Evolutionary conservation across 2,113 vertebrate genomes (phyloP).

Genomic region (Puntigrus tetrazona): DNA sequence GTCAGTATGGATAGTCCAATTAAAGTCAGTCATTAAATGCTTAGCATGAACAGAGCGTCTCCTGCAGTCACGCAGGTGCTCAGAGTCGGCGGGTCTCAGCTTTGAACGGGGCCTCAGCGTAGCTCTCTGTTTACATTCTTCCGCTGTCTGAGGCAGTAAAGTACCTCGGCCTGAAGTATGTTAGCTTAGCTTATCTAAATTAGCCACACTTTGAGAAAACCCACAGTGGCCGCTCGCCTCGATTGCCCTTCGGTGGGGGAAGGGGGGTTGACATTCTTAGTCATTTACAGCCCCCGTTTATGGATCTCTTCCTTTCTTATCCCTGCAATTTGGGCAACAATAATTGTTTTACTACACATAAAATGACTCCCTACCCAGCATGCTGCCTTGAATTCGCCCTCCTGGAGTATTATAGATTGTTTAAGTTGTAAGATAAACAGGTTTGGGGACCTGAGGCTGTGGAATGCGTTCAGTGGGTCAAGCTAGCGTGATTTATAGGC

Average conservation of each 20-base stretch:
- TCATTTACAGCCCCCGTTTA: conserved; percentile 50
- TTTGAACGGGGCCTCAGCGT: conserved; percentile 35
- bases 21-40: conserved; percentile 45
- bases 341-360: conserved; percentile 46
- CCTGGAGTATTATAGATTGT: conserved; percentile 66
- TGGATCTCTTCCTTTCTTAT: conserved; percentile 47
- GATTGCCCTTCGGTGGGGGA: conserved; percentile 16
- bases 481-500: conserved; percentile 69
- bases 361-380: conserved; percentile 39
- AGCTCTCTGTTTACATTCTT: conserved; percentile 57
- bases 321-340: conserved; percentile 45
- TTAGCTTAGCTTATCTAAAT: conserved; percentile 65
- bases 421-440: conserved; percentile 67
- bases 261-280: conserved; percentile 17
- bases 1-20: conserved; percentile 42
- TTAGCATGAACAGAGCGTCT: conserved; percentile 44
- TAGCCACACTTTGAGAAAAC: conserved; percentile 47
- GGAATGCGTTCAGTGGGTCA: conserved; percentile 68
- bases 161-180: conserved; percentile 54
- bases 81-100: neutral
- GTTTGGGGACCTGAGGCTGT: conserved; percentile 55
- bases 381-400: conserved; percentile 53
- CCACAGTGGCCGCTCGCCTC: conserved; percentile 27
- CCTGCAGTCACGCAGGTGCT: conserved; percentile 47
- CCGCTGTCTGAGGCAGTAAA: conserved; percentile 52